Percentiles rank a stretch among this genome's conserved stretches.
phyloP scores from a whole-genome alignment of 2,888 invertebrate species.

The Ceratothoa steindachneri region DNA sequence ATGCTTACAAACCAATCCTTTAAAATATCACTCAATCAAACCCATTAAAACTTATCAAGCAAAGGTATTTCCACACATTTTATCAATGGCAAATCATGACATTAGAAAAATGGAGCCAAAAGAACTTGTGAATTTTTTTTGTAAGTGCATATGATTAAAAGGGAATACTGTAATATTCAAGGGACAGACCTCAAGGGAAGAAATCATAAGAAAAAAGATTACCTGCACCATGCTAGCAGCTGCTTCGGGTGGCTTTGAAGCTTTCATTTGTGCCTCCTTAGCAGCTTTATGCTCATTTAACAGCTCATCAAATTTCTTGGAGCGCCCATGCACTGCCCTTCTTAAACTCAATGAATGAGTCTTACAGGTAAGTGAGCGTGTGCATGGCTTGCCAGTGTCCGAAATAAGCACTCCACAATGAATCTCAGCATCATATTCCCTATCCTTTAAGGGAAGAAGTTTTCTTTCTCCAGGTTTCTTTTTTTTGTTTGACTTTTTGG shows the following conservation, averaged over 20 bases:
- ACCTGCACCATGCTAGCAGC: slow-evolving; percentile 33
- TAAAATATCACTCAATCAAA: slow-evolving; percentile 24
- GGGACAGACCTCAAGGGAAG: not conserved
- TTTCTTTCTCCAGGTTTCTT: slow-evolving; percentile 40
- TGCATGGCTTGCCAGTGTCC: slow-evolving; percentile 46
- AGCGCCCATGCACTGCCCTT: slow-evolving; percentile 66
- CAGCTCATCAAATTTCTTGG: slow-evolving; percentile 69
- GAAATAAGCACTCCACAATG: slow-evolving; percentile 46
- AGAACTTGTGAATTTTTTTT: not conserved
- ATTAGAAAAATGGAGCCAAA: not conserved
- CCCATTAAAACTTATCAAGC: not conserved
- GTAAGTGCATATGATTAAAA: not conserved
- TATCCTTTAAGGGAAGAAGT: slow-evolving; percentile 41
- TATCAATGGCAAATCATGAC: slow-evolving; percentile 5
- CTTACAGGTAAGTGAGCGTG: slow-evolving; percentile 46
- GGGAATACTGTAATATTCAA: slow-evolving; percentile 1
- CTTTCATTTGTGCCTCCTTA: slow-evolving; percentile 56
- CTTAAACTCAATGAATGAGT: slow-evolving; percentile 51
- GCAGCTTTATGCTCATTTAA: slow-evolving; percentile 69
- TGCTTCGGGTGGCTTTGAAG: slow-evolving; percentile 36
- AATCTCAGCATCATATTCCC: slow-evolving; percentile 45
- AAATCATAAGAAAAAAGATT: not conserved
- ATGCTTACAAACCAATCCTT: slow-evolving; percentile 34
- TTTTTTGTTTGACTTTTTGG: slow-evolving; percentile 46
- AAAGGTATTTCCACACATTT: not conserved